Evolutionary conservation across 2,888 invertebrate species (phyloP), one percentile per base, ranked within the genome.

Genomic region (Trachelus tabidus): DNA sequence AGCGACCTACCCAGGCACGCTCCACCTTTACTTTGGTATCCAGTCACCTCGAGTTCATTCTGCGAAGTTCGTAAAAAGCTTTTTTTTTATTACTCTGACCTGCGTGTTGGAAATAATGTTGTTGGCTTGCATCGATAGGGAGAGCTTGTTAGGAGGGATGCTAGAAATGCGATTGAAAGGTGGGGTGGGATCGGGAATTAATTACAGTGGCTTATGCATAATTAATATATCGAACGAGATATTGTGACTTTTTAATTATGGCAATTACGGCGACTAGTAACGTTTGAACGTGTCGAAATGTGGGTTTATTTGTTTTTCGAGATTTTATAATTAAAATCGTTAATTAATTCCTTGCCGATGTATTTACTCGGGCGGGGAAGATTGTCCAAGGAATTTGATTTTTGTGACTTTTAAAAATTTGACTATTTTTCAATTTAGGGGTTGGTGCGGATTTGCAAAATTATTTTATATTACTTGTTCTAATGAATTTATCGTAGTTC

Each of bases 1-100:
- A 56, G 56, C 56, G 56, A 56, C 56, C 56, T 56, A 23, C 56
- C 56, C 56, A 56, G 56, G 56, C 56, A 23, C 56, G 23, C 56
- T 56, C 56, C 56, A 56, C 56, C 56, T 56, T 56, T 9, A 6
- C 56, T 56, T 23, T 23, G 56, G 56, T 56, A 56, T 56, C 56
- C 69, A 75, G 77, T 77, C 77, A 77, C 75, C 77, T 77, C 75
- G 69, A 34, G 71, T 23, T 56, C 77, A 77, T 77, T 71, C 77
- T 77, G 75, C n/a, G 56, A 56, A 56, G 56, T 23, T 56, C 23
- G 23, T 23, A 56, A 75, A 75, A 31, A 34, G 1, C 4, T 23
- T 56, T 23, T 40, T 15, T 23, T 56, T 56, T 56, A 56, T 23
- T 56, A 23, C 1, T 23, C 56, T 9, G 56, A 56, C 56, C 9